phyloP scores from a whole-genome alignment of 2,113 vertebrate species.

The Carlito syrichta region DNA sequence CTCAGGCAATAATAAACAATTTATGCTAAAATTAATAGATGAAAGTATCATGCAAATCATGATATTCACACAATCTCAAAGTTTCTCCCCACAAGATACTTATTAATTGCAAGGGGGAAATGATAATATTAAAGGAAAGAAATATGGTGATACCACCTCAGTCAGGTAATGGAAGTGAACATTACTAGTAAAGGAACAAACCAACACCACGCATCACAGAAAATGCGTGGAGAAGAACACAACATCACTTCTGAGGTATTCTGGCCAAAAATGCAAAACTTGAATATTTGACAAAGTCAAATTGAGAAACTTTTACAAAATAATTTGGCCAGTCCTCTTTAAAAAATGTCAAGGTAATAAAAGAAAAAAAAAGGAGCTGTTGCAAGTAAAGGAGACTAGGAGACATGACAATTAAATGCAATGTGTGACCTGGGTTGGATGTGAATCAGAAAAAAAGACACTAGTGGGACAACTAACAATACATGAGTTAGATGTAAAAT shows the following conservation, averaged over 20 bases:
- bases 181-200: background rate
- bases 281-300: background rate
- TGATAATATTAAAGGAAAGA: background rate
- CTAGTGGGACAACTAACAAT: background rate
- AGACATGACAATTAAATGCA: too few species aligned
- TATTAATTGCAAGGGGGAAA: background rate
- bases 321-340: background rate
- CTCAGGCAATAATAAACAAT: background rate
- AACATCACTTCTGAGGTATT: background rate
- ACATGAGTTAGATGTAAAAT: background rate
- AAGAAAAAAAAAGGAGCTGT: background rate
- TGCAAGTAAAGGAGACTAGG: too few species aligned
- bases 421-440: background rate
- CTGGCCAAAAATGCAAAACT: background rate
- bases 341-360: background rate
- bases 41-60: background rate
- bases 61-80: background rate
- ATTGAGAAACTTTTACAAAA: background rate
- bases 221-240: background rate
- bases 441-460: background rate
- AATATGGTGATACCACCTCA: background rate
- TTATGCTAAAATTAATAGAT: background rate
- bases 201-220: accelerated
- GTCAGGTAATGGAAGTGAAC: background rate
- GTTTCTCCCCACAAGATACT: too few species aligned